Base-by-base conservation (phyloP, 2,797 vertebrate genomes). In the Lacerta bilineata region DNA sequence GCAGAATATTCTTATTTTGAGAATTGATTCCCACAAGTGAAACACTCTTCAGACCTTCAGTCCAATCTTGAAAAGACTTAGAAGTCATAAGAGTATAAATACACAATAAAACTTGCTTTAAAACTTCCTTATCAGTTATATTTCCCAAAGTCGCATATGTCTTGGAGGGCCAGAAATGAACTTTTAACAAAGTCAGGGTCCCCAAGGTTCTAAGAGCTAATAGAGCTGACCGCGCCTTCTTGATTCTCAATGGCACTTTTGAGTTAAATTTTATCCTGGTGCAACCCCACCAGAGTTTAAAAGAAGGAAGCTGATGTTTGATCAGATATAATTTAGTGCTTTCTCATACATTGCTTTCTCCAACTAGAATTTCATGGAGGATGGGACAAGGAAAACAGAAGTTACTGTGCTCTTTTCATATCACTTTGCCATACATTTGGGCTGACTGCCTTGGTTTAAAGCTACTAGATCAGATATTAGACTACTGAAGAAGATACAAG, bases 221-320 rank as follows among this genome's bases (percentile, higher is more conserved):
- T 50, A 50, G 11, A 50, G 3, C 11, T 50, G 46, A 13, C 11
- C 46, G 3, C 0, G 0, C n/a, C 64, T 2, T 0, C 5, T n/a
- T 74, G 46, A 9, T 10, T 23, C 59, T 64, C 9, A 78, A 76
- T 5, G 13, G 0, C 66, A 10, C 9, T 41, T 74, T 72, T 17
- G 18, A 82, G 79, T 11, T 0, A 10, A 15, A 74, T 1, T 80
- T 23, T 20, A 69, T 76, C 55, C 6, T 0, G 2, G 43, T 1
- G 77, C 76, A 90, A 86, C 36, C 66, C 1, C 80, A 15, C 50
- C 0, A 87, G 69, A 86, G 64, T 1, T 25, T 72, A 83, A 68
- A n/a, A 5, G 72, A 8, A 77, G 84, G 86, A 68, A 77, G 13
- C 46, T 15, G 10, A 50, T 75, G 39, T 76, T 64, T 66, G 10